These are phyloP conservation scores for Polypterus bichir DNA, from an alignment of 2,113 vertebrate genomes.

Conservation along the genomic window DNA sequence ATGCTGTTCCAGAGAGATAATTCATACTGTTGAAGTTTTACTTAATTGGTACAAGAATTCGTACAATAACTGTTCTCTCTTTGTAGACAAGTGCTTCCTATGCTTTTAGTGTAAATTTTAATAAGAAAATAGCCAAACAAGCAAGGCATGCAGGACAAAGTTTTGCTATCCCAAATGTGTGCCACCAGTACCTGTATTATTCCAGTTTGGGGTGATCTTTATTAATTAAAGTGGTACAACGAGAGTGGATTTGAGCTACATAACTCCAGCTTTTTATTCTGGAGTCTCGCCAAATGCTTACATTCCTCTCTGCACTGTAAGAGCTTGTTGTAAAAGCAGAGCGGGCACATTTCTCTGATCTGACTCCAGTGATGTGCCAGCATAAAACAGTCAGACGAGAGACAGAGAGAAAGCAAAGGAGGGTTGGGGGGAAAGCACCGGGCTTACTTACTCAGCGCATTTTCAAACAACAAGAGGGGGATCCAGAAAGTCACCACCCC, in stretches of 20 bases:
- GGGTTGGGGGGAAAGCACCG: neutral
- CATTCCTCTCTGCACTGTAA: constrained; percentile 13
- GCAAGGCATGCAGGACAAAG: neutral
- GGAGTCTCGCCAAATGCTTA: constrained; percentile 13
- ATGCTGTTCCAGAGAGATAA: no score
- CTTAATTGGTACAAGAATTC: neutral
- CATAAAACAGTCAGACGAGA: constrained; percentile 8
- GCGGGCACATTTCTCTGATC: constrained; percentile 1
- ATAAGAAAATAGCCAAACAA: neutral
- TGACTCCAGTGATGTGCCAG: constrained; percentile 2
- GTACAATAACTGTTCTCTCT: constrained; percentile 6
- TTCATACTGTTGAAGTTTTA: neutral
- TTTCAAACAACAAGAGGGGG: constrained; percentile 6
- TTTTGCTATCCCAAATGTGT: neutral
- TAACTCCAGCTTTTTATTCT: constrained; percentile 6
- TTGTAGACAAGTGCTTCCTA: neutral
- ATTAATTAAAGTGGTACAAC: constrained; percentile 4
- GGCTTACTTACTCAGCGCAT: constrained; percentile 18
- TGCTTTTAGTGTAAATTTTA: neutral
- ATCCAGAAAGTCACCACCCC: constrained; percentile 7
- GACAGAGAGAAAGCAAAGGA: constrained; percentile 12
- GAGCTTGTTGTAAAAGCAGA: constrained; percentile 1
- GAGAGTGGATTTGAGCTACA: neutral
- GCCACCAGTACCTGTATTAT: neutral
- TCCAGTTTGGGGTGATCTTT: constrained; percentile 5